Conservation (phyloP, 2,888 invertebrate species). For the Amphimallon solstitiale region DNA sequence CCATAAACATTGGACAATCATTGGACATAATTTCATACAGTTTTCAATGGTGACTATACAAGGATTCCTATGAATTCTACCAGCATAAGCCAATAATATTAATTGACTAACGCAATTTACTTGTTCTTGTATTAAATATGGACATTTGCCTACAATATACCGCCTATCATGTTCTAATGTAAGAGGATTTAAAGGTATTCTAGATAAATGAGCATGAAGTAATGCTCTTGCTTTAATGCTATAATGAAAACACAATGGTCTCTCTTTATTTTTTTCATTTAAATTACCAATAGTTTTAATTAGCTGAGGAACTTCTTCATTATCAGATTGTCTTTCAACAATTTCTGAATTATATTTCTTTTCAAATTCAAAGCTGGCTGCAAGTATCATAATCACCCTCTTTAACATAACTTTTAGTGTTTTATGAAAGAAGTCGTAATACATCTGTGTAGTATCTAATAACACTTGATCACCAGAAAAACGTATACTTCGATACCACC, state of each 20-base stretch:
- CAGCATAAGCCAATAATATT: constrained; percentile 90
- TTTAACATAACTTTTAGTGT: constrained; percentile 96
- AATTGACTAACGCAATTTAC: constrained; percentile 94
- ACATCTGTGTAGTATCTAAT: constrained; percentile 96
- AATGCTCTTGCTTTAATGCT: constrained; percentile 93
- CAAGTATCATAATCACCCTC: constrained; percentile 95
- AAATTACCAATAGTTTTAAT: constrained; percentile 91
- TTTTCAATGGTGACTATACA: constrained; percentile 96
- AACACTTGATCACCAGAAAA: constrained; percentile 97
- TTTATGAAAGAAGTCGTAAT: constrained; percentile 95
- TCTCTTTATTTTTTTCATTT: constrained; percentile 95
- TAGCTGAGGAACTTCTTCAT: constrained; percentile 91
- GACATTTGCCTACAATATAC: constrained; percentile 88
- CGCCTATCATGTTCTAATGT: constrained; percentile 87
- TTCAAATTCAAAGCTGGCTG: constrained; percentile 96
- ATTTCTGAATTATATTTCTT: constrained; percentile 94
- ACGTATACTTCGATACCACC: constrained; percentile 99
- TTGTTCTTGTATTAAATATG: constrained; percentile 97
- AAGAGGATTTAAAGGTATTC: constrained; percentile 79
- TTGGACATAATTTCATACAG: constrained; percentile 96
- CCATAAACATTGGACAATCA: constrained; percentile 97
- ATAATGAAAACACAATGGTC: constrained; percentile 91
- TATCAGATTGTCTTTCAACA: constrained; percentile 90
- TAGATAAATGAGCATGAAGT: constrained; percentile 94
- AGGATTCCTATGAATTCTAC: constrained; percentile 85